These are phyloP conservation scores for Altica lythri DNA, from an alignment of 2,888 invertebrate species.

Conservation along the genomic window DNA sequence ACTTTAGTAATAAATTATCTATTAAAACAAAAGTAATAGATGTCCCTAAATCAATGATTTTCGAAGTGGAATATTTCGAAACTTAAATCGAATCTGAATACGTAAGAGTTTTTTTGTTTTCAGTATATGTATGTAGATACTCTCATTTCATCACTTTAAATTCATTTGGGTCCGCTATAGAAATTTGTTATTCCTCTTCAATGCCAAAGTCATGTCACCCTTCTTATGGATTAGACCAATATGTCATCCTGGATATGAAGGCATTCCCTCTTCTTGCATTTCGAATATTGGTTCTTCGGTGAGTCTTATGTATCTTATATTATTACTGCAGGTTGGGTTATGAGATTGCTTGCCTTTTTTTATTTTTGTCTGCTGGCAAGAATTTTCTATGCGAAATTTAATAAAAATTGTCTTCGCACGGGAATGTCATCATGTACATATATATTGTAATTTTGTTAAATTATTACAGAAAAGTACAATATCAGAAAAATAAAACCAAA, in stretches of 20 bases:
- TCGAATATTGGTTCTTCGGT: constrained; percentile 24
- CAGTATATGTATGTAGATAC: background rate
- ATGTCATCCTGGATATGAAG: constrained; percentile 29
- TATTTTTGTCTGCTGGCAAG: constrained; percentile 14
- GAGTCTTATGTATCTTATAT: constrained; percentile 18
- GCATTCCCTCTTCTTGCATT: constrained; percentile 24
- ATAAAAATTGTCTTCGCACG: constrained; percentile 21
- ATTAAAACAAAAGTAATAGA: too few species aligned
- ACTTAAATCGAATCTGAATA: background rate
- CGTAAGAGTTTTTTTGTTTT: constrained; percentile 2
- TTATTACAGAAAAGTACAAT: too few species aligned
- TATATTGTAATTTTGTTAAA: too few species aligned
- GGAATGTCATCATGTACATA: too few species aligned
- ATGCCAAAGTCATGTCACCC: constrained; percentile 28
- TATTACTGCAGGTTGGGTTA: constrained; percentile 23
- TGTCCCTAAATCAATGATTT: too few species aligned
- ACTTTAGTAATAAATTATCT: too few species aligned
- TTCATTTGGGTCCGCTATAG: constrained; percentile 28
- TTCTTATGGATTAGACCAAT: constrained; percentile 31
- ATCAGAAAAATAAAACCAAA: too few species aligned
- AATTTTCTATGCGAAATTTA: constrained; percentile 12
- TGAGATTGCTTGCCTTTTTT: constrained; percentile 10
- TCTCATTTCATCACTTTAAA: constrained; percentile 24
- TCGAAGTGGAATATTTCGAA: too few species aligned
- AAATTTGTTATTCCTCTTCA: constrained; percentile 28